Base-by-base conservation (phyloP, 2,888 invertebrate species). In the Papilio demoleus region DNA sequence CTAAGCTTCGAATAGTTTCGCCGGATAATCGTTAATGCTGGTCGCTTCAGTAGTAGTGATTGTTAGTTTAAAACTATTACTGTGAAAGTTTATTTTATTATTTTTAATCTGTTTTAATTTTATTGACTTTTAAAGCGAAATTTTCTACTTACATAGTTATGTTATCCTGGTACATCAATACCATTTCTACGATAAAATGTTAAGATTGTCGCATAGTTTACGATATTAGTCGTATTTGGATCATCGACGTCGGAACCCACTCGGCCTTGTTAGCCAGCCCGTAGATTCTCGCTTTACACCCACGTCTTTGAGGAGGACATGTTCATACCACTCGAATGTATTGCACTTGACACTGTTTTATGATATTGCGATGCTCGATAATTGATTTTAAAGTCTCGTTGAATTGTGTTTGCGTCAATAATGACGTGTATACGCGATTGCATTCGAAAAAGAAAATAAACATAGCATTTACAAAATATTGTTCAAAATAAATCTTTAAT, bases 311-410 rank as follows among this genome's bases (percentile, higher is more conserved):
- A 27, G 19, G 24, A 38, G 65, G 22, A 65, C 58, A 42, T 19
- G 17, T 31, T 31, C 36, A 40, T 22, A 31, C n/a, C 45, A 66
- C 59, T 36, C 12, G 45, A 66, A 58, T 45, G 45, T 22, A 65
- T 45, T 38, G 50, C 27, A 67, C 67, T 67, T 67, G 67, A 67
- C 67, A 67, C 50, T 61, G 60, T 67, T 67, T 67, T 38, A 60
- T 38, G 66, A 50, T 60, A 50, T 34, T 19, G 47, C 24, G 67
- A 50, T 50, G 40, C 17, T 50, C 36, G 60, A 22, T 59, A 65
- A 58, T 17, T 38, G 36, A 47, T 50, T 36, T 64, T 24, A 27
- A 53, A 24, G n/a, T 53, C 17, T 53, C 4, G 24, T 36, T 14
- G 34, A 17, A 24, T 36, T 36, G n/a, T 50, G 34, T n/a, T 22